Conservation (phyloP, 2,888 invertebrate genomes). For the Sepioteuthis lessoniana region DNA sequence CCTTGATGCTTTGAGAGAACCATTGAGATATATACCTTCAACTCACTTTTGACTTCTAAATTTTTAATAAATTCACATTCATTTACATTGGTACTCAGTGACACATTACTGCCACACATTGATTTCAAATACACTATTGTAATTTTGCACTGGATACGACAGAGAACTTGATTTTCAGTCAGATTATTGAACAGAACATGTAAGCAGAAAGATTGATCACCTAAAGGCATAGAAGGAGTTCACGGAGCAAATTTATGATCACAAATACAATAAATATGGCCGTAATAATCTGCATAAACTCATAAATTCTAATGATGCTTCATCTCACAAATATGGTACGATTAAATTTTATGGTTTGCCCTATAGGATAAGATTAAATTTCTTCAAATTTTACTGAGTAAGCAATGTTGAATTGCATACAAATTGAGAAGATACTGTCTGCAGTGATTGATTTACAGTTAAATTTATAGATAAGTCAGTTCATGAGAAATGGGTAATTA, state of each 20-base stretch:
- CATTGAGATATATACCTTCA: background rate
- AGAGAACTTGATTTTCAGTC: background rate
- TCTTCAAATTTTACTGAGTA: constrained; percentile 18
- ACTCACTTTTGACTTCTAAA: background rate
- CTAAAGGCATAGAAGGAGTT: background rate
- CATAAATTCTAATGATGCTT: background rate
- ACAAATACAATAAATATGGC: background rate
- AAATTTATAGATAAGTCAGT: background rate
- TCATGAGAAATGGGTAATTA: constrained; percentile 4
- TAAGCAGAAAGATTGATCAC: constrained; percentile 33
- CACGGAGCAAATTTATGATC: constrained; percentile 33
- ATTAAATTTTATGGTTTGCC: background rate
- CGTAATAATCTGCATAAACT: background rate
- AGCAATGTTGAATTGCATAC: background rate
- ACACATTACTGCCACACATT: background rate
- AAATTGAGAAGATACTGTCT: background rate
- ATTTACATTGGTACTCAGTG: background rate
- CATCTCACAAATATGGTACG: background rate
- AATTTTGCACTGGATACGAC: constrained; percentile 20
- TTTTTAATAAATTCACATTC: background rate
- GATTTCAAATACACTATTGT: background rate
- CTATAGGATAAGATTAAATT: constrained; percentile 17
- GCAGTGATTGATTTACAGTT: background rate
- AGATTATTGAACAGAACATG: background rate
- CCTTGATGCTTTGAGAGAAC: background rate